phyloP scores from a whole-genome alignment of 1,140 invertebrate species.

The Scaptomyza montana region DNA sequence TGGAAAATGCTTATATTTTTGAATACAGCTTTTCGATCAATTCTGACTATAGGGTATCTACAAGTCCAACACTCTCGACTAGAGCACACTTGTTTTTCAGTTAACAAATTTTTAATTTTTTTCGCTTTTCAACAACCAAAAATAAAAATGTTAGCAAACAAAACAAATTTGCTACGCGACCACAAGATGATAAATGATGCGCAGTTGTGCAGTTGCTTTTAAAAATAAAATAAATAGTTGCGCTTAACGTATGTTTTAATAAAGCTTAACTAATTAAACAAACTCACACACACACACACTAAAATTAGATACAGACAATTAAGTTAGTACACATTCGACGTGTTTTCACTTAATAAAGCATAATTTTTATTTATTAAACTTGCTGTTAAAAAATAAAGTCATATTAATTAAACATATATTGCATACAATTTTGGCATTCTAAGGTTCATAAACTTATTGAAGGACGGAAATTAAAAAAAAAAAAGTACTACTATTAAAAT shows the following conservation, averaged over 20 bases:
- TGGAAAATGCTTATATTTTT: no score
- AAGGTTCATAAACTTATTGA: conserved; percentile 65
- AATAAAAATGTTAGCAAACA: conserved; percentile 18
- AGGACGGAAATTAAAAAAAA: conserved; percentile 41
- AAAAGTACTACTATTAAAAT: neutral
- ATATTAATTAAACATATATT: conserved; percentile 62
- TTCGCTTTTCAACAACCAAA: conserved; percentile 21
- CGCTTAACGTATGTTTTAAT: conserved; percentile 72
- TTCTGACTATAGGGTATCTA: neutral
- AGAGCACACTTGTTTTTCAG: conserved; percentile 5
- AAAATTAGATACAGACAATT: neutral
- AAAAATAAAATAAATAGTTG: conserved; percentile 55
- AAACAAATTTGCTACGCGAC: conserved; percentile 65
- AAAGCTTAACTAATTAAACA: conserved; percentile 79
- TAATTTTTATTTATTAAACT: conserved; percentile 72
- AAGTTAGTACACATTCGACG: conserved; percentile 32
- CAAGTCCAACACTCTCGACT: no score
- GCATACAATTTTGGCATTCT: conserved; percentile 38
- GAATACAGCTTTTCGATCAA: no score
- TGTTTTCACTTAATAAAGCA: conserved; percentile 55
- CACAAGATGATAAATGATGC: conserved; percentile 76
- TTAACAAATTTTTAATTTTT: conserved; percentile 7
- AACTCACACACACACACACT: conserved; percentile 18
- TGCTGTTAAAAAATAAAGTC: conserved; percentile 54
- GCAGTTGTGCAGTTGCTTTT: conserved; percentile 65